Evolutionary conservation across 2,888 invertebrate species (phyloP), one percentile per base, ranked within the genome.

Genomic region (Melanophora roralis): DNA sequence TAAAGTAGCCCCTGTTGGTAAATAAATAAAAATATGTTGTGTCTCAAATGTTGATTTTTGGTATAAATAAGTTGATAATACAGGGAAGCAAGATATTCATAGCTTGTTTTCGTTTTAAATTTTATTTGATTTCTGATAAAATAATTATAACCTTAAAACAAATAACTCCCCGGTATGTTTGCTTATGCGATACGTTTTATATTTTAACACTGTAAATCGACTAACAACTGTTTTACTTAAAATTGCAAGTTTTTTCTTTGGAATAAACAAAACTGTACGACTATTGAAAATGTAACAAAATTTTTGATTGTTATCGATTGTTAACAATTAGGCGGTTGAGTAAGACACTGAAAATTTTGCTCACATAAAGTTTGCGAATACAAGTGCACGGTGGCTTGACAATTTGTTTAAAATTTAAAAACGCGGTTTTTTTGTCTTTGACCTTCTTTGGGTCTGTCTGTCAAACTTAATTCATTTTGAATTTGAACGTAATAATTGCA

Each of bases 381-480:
- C 27, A 27, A 27, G 27, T 27, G 27, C 27, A 27, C 11, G 19
- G 16, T 19, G 8, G 19, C 16, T 19, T 11, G 9, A 45, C 36
- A 51, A 7, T 49, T 27, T 14, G 7, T 6, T 7, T 27, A n/a
- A 23, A 49, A 27, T 27, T 51, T 21, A 38, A 27, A 9, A 9
- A 36, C 27, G 6, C 6, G 27, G 8, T 51, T 49, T 14, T 27
- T 27, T 27, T 27, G 27, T 27, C 27, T 27, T 11, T 51, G 71
- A 71, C 71, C 71, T 71, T 62, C 60, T 62, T 71, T 62, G 5
- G 3, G 32, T 32, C 5, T 68, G 34, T 16, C 14, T 68, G 67
- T 32, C 43, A 19, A 67, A 51, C 16, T 55, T 7, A 67, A 38
- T 49, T 71, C 32, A 51, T 60, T 60, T 68, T 55, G 5, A 40